Conservation (phyloP, 2,797 vertebrate genomes). For the Oryzias sinensis region DNA sequence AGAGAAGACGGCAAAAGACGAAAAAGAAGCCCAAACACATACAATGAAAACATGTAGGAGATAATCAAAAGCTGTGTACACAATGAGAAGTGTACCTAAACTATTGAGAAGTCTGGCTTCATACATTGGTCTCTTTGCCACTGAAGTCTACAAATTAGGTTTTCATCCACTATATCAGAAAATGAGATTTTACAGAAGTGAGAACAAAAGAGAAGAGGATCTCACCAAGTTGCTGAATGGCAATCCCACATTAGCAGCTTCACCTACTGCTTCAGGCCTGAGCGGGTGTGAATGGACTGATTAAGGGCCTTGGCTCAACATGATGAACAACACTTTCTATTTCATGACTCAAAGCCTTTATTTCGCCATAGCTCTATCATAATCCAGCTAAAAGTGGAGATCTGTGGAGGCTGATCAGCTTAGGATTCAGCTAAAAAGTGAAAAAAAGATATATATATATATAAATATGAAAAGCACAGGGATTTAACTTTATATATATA, state of each 20-base stretch:
- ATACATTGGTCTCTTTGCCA: constrained; percentile 1
- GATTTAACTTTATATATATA: no score
- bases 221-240: constrained; percentile 51
- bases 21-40: background rate
- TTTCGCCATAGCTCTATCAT: constrained; percentile 59
- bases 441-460: constrained; percentile 28
- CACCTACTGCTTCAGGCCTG: constrained; percentile 63
- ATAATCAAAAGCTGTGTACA: background rate
- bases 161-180: constrained; percentile 8
- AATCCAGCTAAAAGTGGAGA: constrained; percentile 69
- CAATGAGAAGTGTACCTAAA: constrained; percentile 6
- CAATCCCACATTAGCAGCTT: constrained; percentile 68
- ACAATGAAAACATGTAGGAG: background rate
- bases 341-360: constrained; percentile 66
- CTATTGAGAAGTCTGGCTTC: background rate
- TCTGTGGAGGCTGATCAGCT: constrained; percentile 63
- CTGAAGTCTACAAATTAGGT: constrained; percentile 1
- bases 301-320: constrained; percentile 66
- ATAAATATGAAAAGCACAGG: no score
- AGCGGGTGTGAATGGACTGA: constrained; percentile 71
- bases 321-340: constrained; percentile 67
- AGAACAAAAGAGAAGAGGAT: constrained; percentile 29
- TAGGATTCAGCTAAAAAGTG: constrained; percentile 56
- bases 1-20: background rate
- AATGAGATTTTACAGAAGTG: constrained; percentile 7